A percentile compares a stretch with the other conserved stretches of the same genome.
Evolutionary conservation across 2,113 vertebrate genomes (phyloP).

Genomic region (Etia nguti): DNA sequence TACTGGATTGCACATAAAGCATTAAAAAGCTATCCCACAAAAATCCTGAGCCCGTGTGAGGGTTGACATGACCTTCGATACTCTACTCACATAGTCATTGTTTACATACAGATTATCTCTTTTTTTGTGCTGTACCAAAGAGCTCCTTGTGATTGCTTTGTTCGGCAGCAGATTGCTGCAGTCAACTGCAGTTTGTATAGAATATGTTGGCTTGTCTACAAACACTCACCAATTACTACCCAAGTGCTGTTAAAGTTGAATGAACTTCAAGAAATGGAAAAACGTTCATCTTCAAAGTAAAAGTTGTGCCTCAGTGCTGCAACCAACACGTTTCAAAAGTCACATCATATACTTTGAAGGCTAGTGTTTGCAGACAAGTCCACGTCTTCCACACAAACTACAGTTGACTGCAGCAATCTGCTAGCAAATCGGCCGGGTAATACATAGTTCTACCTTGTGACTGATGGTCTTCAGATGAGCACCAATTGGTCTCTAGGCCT

Average conservation of each 20-base stretch:
- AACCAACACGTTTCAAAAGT: neutral
- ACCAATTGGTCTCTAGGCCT: neutral
- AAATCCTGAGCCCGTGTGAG: constrained; percentile 16
- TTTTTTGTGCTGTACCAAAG: neutral
- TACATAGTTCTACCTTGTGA: neutral
- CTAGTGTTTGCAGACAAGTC: neutral
- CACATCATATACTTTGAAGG: neutral
- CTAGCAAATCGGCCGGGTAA: neutral
- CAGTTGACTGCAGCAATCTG: neutral
- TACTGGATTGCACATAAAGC: constrained; percentile 43
- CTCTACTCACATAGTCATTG: neutral
- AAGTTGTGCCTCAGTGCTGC: neutral
- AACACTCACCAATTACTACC: neutral
- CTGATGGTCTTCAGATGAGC: neutral
- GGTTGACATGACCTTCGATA: neutral
- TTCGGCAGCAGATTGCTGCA: neutral
- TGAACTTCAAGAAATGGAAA: neutral
- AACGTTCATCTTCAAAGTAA: neutral
- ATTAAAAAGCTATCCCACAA: constrained; percentile 58
- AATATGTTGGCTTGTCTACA: neutral
- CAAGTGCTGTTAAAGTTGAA: neutral
- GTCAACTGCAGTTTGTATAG: neutral
- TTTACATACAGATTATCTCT: neutral
- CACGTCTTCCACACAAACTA: neutral
- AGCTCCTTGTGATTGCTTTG: neutral